A percentile compares a stretch with the other conserved stretches of the same genome.
Conservation (phyloP, 1,140 invertebrate genomes). For the roundworm (Caenorhabditis elegans) region DNA sequence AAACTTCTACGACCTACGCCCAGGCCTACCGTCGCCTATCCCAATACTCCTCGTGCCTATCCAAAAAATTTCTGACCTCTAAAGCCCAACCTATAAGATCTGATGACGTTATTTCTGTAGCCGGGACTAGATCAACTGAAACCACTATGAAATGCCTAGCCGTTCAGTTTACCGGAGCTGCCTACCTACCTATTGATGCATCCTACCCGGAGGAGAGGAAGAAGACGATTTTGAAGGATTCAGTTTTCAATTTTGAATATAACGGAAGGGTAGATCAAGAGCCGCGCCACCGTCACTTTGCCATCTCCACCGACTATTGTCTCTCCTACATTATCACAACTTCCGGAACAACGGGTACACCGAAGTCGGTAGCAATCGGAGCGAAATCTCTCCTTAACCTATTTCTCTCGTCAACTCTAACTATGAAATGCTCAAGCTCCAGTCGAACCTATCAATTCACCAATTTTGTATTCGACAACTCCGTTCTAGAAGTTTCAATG, state of each 20-base stretch:
- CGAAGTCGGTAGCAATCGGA: slow-evolving; percentile 40
- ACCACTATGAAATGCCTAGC: slow-evolving; percentile 33
- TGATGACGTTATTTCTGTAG: slow-evolving; percentile 33
- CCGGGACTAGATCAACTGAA: slow-evolving; percentile 11
- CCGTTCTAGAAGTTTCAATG: slow-evolving; percentile 47
- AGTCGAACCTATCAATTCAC: slow-evolving; percentile 49
- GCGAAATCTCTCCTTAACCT: neutral
- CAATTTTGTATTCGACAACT: slow-evolving; percentile 49
- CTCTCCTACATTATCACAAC: slow-evolving; percentile 47
- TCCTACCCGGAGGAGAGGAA: slow-evolving; percentile 1
- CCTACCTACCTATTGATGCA: slow-evolving; percentile 40
- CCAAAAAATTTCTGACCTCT: neutral
- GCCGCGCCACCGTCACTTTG: neutral
- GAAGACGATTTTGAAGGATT: neutral
- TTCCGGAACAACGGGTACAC: slow-evolving; percentile 48
- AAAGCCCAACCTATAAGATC: neutral
- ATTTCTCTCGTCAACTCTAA: neutral
- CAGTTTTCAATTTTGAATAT: neutral
- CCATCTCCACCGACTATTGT: neutral
- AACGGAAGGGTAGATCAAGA: neutral
- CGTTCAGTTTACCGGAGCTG: slow-evolving; percentile 34
- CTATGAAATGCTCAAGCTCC: neutral
- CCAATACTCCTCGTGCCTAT: neutral
- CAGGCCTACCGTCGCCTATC: neutral
- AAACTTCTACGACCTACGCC: neutral